A percentile compares a stretch with the other conserved stretches of the same genome.
phyloP scores from a whole-genome alignment of 2,888 invertebrate genomes.

The Bruchidius siliquastri region DNA sequence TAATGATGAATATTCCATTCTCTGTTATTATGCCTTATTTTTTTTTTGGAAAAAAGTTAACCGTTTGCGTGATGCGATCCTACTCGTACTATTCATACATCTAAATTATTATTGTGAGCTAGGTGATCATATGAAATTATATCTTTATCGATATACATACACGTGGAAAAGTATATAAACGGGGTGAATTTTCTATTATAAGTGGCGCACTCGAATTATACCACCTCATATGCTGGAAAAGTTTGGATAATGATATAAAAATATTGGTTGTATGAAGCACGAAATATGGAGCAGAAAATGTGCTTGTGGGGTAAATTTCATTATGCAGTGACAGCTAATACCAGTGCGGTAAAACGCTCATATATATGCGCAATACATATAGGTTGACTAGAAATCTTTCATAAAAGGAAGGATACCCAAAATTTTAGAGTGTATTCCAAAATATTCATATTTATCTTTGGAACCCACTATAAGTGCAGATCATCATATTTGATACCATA shows the following conservation, averaged over 20 bases:
- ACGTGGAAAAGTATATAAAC: not conserved
- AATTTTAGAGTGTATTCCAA: too few species aligned
- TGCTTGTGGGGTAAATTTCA: not conserved
- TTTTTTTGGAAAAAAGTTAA: not conserved
- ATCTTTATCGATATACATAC: not conserved
- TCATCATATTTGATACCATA: too few species aligned
- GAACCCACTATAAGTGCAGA: too few species aligned
- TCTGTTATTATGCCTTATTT: not conserved
- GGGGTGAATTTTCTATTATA: not conserved
- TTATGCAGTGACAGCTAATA: not conserved
- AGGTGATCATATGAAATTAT: not conserved
- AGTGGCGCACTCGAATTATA: not conserved
- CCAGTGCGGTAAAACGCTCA: too few species aligned
- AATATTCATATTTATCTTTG: too few species aligned
- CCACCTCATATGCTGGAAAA: not conserved
- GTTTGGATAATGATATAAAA: not conserved
- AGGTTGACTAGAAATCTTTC: too few species aligned
- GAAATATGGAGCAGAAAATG: not conserved
- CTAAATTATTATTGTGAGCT: not conserved
- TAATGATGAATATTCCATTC: not conserved
- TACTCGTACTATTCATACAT: not conserved
- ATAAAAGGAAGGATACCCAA: too few species aligned
- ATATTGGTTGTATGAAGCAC: not conserved
- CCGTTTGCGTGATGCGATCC: not conserved
- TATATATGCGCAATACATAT: too few species aligned